Evolutionary conservation across 2,113 vertebrate species (phyloP).

Genomic region (Eptesicus fuscus): DNA sequence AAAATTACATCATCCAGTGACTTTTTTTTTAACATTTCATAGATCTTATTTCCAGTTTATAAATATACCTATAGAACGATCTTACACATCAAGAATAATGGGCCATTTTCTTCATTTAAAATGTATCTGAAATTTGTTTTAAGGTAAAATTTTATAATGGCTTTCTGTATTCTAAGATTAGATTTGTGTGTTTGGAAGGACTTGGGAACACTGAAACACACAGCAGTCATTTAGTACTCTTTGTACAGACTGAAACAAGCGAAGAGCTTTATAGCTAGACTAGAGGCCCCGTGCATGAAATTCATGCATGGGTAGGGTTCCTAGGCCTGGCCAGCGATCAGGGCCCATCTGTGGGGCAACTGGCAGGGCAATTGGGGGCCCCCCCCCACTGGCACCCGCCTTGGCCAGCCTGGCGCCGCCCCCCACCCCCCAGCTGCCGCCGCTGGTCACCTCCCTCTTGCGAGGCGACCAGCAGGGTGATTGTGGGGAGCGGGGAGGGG

Average conservation of each 20-base stretch:
- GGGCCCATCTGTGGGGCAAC: no score
- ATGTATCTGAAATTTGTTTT: not conserved
- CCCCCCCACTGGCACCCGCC: no score
- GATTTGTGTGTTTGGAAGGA: not conserved
- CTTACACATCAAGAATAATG: not conserved
- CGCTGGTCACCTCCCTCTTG: no score
- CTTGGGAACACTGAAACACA: not conserved
- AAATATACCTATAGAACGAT: not conserved
- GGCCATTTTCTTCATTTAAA: not conserved
- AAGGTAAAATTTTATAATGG: not conserved
- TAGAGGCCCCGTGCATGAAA: no score
- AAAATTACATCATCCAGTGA: not conserved
- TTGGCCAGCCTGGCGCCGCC: no score
- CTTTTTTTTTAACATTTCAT: not conserved
- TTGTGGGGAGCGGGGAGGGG: no score
- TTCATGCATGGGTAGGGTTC: no score
- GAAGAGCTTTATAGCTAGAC: not conserved
- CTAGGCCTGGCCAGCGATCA: no score
- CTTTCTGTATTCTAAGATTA: not conserved
- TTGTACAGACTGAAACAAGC: not conserved
- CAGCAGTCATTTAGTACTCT: not conserved
- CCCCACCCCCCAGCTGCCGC: no score
- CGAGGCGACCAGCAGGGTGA: no score
- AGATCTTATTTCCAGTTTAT: not conserved
- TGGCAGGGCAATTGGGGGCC: accelerated